phyloP scores from a whole-genome alignment of 2,888 invertebrate genomes.

The Eudasyphora cyanicolor region DNA sequence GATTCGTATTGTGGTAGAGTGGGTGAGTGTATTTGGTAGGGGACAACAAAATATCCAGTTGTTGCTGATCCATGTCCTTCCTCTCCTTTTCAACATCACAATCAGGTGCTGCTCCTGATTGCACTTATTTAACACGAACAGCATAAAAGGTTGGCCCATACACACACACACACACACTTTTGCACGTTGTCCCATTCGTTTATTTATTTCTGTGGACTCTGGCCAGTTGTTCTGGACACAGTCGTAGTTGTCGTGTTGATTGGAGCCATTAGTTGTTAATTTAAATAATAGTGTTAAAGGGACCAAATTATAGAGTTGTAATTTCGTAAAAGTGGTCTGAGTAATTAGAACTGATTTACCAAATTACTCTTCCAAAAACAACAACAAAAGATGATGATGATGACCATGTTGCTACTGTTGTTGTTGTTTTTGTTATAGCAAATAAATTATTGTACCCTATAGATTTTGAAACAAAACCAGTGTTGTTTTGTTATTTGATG shows the following conservation, averaged over 20 bases:
- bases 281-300: conserved; percentile 18
- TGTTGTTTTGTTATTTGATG: neutral
- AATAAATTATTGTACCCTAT: conserved; percentile 2
- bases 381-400: neutral
- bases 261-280: conserved; percentile 15
- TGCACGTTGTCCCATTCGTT: neutral
- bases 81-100: neutral
- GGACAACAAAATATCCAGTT: no score
- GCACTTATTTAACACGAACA: neutral
- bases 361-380: neutral
- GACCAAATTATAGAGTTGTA: conserved; percentile 1
- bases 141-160: neutral
- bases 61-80: neutral
- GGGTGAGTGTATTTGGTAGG: neutral
- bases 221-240: neutral
- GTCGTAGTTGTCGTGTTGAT: neutral
- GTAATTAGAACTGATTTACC: neutral
- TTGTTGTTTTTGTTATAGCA: neutral
- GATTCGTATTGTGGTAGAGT: conserved; percentile 33
- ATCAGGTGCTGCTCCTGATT: neutral
- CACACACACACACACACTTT: neutral
- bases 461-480: neutral
- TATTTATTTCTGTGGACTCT: neutral
- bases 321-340: neutral
- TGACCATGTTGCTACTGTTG: no score